A percentile compares a stretch with the other conserved stretches of the same genome.
Evolutionary conservation across 2,888 invertebrate genomes (phyloP).

Genomic region (Lasioglossum leucozonium): DNA sequence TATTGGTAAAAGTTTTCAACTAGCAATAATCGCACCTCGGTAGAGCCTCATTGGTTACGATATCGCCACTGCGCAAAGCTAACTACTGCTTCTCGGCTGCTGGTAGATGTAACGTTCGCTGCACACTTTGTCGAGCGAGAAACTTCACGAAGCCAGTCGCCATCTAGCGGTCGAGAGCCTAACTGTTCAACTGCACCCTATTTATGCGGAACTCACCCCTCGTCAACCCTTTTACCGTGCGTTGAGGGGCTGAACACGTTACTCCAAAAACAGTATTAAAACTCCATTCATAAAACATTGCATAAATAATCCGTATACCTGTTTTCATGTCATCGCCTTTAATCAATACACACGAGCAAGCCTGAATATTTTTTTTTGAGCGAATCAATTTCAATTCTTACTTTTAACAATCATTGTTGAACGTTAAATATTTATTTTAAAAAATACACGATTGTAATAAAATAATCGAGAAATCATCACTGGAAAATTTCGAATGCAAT

Average conservation of each 20-base stretch:
- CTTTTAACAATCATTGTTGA: neutral
- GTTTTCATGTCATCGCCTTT: neutral
- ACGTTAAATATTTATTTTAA: neutral
- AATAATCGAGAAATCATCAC: no score
- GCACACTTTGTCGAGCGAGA: constrained; percentile 30
- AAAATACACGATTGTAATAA: neutral
- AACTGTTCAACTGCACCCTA: neutral
- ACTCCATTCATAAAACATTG: neutral
- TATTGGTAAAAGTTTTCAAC: constrained; percentile 97
- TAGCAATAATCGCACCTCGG: constrained; percentile 96
- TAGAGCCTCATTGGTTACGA: constrained; percentile 96
- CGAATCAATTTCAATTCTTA: neutral
- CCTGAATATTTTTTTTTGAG: neutral
- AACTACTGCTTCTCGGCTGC: constrained; percentile 77
- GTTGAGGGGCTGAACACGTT: neutral
- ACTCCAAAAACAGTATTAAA: constrained; percentile 6
- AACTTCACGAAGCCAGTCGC: constrained; percentile 21
- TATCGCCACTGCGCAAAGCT: constrained; percentile 97
- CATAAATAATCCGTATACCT: neutral
- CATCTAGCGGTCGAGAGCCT: constrained; percentile 18
- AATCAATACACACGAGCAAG: no score
- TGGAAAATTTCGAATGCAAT: no score
- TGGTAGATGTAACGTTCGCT: constrained; percentile 4
- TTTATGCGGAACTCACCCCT: neutral
- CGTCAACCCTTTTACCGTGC: neutral